These are phyloP conservation scores for Chloropsis hardwickii DNA, from an alignment of 2,113 vertebrate genomes.

Conservation along the genomic window DNA sequence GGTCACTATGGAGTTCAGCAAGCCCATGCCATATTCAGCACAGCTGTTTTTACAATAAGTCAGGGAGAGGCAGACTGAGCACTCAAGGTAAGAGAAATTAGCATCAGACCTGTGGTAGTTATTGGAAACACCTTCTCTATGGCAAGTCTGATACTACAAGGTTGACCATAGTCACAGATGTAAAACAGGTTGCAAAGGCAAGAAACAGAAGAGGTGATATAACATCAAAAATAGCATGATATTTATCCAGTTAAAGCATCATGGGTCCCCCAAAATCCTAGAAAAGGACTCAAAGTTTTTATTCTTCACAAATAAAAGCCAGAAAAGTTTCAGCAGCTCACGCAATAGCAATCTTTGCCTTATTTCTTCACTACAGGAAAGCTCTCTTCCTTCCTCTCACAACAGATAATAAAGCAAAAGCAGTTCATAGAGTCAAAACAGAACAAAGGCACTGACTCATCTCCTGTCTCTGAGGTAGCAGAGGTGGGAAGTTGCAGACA, in stretches of 20 bases:
- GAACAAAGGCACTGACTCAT: background rate
- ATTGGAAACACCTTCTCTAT: background rate
- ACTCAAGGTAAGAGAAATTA: background rate
- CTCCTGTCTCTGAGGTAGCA: background rate
- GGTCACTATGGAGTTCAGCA: background rate
- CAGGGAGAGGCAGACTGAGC: background rate
- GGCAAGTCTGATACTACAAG: background rate
- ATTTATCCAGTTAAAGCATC: background rate
- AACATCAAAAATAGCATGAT: background rate
- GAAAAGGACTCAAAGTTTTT: background rate
- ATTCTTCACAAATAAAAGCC: background rate
- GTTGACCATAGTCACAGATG: rapidly evolving
- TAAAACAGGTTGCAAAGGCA: background rate
- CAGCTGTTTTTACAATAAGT: background rate
- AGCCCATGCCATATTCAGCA: background rate
- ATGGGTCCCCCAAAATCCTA: background rate
- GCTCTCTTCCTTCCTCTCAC: background rate
- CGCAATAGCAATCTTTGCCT: background rate
- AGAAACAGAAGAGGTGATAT: background rate
- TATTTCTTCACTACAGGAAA: background rate
- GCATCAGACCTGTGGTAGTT: background rate
- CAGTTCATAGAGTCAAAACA: background rate
- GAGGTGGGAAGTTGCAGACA: background rate
- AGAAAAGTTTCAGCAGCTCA: background rate
- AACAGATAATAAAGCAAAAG: background rate